Conservation (phyloP, 2,113 vertebrate genomes). For the Rhizomys pruinosus region DNA sequence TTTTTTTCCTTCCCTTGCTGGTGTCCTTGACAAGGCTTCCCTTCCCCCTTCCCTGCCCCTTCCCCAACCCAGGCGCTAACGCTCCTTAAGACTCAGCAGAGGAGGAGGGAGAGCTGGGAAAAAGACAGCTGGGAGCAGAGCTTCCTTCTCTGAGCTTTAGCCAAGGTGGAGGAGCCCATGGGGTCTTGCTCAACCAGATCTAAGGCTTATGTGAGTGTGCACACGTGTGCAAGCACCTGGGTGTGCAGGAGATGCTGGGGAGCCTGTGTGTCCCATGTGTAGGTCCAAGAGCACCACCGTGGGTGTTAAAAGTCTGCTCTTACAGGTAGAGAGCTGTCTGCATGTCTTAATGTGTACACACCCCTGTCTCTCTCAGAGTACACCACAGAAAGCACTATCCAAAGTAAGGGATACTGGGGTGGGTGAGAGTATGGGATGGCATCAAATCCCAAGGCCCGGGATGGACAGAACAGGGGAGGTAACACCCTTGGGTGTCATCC, state of each 20-base stretch:
- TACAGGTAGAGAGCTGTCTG: not conserved
- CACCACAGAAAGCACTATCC: not conserved
- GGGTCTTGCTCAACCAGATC: not conserved
- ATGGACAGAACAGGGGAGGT: too few relatives aligned
- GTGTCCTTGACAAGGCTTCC: constrained; percentile 79
- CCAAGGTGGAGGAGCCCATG: not conserved
- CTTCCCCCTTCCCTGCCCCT: constrained; percentile 62
- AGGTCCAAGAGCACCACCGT: not conserved
- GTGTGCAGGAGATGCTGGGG: not conserved
- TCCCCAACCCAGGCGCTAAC: not conserved
- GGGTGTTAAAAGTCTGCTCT: not conserved
- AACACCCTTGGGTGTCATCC: not conserved
- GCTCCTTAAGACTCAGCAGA: not conserved
- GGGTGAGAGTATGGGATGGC: fast-evolving
- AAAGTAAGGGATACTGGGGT: not conserved
- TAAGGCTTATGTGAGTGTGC: fast-evolving
- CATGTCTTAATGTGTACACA: not conserved
- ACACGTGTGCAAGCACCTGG: too few relatives aligned
- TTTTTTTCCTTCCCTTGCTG: constrained; percentile 62
- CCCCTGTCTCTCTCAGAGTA: not conserved
- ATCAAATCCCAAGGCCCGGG: not conserved
- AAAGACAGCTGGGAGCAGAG: not conserved
- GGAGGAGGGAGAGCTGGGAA: not conserved
- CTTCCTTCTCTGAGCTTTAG: not conserved
- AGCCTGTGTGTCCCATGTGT: not conserved